Evolutionary conservation across 2,888 invertebrate genomes (phyloP).

Genomic region (Acronicta psi): DNA sequence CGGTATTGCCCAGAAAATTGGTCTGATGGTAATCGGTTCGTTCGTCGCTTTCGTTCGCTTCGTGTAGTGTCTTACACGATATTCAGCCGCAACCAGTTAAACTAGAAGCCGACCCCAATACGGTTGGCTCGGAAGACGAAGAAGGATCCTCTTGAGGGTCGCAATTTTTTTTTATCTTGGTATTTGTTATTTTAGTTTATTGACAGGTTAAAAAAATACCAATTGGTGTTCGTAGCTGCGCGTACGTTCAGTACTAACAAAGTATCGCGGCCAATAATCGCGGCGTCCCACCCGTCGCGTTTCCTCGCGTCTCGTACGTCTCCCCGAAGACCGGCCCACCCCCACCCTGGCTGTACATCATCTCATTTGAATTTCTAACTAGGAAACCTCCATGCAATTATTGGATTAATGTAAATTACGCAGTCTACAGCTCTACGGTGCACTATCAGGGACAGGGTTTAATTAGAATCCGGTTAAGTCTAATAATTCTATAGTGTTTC

Average conservation of each 20-base stretch:
- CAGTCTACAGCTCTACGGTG: slow-evolving; percentile 91
- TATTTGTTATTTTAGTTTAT: no score
- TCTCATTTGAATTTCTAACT: slow-evolving; percentile 97
- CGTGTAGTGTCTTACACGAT: no score
- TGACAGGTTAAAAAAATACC: no score
- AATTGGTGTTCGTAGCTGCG: neutral
- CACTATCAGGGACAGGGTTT: slow-evolving; percentile 88
- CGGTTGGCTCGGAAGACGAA: no score
- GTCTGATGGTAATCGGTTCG: no score
- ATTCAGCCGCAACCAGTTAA: no score
- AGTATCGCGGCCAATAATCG: slow-evolving; percentile 64
- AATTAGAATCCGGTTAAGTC: slow-evolving; percentile 88
- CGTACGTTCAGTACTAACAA: slow-evolving; percentile 42
- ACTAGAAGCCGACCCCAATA: no score
- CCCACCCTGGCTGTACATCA: slow-evolving; percentile 90
- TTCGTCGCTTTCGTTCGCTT: no score
- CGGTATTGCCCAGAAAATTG: no score
- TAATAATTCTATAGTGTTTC: slow-evolving; percentile 80
- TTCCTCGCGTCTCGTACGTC: slow-evolving; percentile 73
- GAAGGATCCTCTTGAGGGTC: no score
- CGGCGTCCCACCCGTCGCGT: slow-evolving; percentile 69
- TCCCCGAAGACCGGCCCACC: slow-evolving; percentile 76
- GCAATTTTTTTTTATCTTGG: no score
- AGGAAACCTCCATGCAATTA: slow-evolving; percentile 97
- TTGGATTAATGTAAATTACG: slow-evolving; percentile 98